These are phyloP conservation scores for Sphaerodactylus townsendi DNA, from an alignment of 2,113 vertebrate species.

Conservation along the genomic window DNA sequence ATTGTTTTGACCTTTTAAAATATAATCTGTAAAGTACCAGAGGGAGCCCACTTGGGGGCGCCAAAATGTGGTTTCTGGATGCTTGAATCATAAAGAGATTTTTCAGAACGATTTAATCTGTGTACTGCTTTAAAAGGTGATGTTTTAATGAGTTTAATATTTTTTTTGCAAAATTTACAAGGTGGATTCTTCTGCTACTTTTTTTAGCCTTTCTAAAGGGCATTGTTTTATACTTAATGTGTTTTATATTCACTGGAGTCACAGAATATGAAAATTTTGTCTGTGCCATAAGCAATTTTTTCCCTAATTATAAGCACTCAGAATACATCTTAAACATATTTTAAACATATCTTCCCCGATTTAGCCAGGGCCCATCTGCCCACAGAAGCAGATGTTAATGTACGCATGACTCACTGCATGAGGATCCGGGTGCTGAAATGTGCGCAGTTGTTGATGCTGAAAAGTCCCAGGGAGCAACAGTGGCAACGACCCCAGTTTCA, in stretches of 20 bases:
- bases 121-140: conserved; percentile 53
- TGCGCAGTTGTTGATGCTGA: not conserved
- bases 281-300: conserved; percentile 81
- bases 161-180: conserved; percentile 61
- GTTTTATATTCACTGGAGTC: conserved; percentile 72
- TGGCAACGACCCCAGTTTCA: not conserved
- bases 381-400: not conserved
- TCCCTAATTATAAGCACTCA: conserved; percentile 59
- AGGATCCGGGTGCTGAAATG: not conserved
- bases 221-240: conserved; percentile 77
- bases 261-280: conserved; percentile 74
- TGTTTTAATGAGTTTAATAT: conserved; percentile 47
- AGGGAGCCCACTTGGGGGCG: conserved; percentile 57
- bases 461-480: not conserved
- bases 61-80: conserved; percentile 54
- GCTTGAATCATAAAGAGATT: conserved; percentile 60
- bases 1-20: conserved; percentile 62
- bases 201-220: conserved; percentile 75
- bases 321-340: not conserved
- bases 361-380: not conserved
- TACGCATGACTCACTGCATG: not conserved
- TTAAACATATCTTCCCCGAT: not conserved
- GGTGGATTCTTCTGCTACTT: conserved; percentile 60
- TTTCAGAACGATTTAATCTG: conserved; percentile 58
- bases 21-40: conserved; percentile 63